phyloP scores from a whole-genome alignment of 1,140 invertebrate genomes.

The Wiebesia pumilae region DNA sequence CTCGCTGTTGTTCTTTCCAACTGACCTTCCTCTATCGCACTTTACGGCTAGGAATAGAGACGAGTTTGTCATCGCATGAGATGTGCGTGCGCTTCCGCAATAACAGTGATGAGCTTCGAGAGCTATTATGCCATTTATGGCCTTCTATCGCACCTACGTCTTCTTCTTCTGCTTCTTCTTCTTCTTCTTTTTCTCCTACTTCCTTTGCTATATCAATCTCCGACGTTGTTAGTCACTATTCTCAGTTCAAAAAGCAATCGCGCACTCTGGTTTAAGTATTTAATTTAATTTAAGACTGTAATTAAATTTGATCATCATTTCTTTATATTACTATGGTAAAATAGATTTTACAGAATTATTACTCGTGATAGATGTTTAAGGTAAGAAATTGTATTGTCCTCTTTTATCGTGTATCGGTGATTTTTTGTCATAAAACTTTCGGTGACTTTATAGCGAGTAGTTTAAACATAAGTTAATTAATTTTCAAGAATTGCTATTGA shows the following conservation, averaged over 20 bases:
- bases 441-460: too few species aligned
- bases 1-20: slow-evolving; percentile 46
- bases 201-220: neutral
- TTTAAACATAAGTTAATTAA: too few species aligned
- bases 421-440: too few species aligned
- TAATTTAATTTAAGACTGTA: too few species aligned
- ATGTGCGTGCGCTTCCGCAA: slow-evolving; percentile 16
- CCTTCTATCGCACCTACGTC: slow-evolving; percentile 10
- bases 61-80: slow-evolving; percentile 38
- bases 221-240: neutral
- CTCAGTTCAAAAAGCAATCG: too few species aligned
- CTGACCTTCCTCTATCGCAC: neutral
- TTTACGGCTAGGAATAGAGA: slow-evolving; percentile 18
- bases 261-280: too few species aligned
- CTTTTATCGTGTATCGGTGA: too few species aligned
- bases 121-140: slow-evolving; percentile 35
- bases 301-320: neutral
- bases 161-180: slow-evolving; percentile 1
- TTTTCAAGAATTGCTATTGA: too few species aligned
- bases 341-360: slow-evolving; percentile 2
- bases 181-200: slow-evolving; percentile 14
- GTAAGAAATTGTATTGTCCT: too few species aligned
- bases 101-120: slow-evolving; percentile 20
- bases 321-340: neutral
- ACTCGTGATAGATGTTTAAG: too few species aligned